Evolutionary conservation across 2,888 invertebrate species (phyloP).

Genomic region (Nomada fabriciana): DNA sequence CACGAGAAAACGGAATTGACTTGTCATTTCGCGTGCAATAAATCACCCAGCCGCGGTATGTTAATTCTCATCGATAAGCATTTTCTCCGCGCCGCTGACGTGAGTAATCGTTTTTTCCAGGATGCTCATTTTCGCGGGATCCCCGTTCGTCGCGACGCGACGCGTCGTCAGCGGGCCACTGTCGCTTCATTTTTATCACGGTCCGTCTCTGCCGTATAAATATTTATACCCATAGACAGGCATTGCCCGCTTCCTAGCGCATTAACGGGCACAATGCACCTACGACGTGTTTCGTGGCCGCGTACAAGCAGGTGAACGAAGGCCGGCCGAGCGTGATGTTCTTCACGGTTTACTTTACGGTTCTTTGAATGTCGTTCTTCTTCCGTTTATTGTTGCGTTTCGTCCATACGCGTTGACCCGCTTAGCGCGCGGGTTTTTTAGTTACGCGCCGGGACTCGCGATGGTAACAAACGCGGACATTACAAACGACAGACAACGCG

Average conservation of each 20-base stretch:
- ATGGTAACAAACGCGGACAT: slow-evolving; percentile 5
- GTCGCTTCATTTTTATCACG: slow-evolving; percentile 58
- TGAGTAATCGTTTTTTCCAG: slow-evolving; percentile 59
- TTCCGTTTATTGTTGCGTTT: slow-evolving; percentile 66
- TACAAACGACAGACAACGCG: not conserved
- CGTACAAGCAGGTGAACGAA: slow-evolving; percentile 65
- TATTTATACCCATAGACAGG: slow-evolving; percentile 63
- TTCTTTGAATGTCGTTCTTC: slow-evolving; percentile 67
- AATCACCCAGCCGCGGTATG: slow-evolving; percentile 33
- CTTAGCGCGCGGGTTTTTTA: slow-evolving; percentile 35
- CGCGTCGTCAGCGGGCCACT: slow-evolving; percentile 13
- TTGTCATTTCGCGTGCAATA: slow-evolving; percentile 31
- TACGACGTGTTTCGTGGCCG: slow-evolving; percentile 53
- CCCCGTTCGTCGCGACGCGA: not conserved
- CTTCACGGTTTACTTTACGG: slow-evolving; percentile 67
- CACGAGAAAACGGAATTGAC: slow-evolving; percentile 28
- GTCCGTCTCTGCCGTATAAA: slow-evolving; percentile 55
- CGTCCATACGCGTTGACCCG: slow-evolving; percentile 49
- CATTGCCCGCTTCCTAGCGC: slow-evolving; percentile 61
- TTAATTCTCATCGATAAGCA: slow-evolving; percentile 34
- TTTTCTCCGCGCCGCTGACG: slow-evolving; percentile 27
- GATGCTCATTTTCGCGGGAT: slow-evolving; percentile 39
- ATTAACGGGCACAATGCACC: slow-evolving; percentile 67
- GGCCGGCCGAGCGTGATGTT: slow-evolving; percentile 63
- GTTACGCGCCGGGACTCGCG: slow-evolving; percentile 7